Evolutionary conservation across 1,140 invertebrate species (phyloP).

Genomic region (Teleogryllus occipitalis): DNA sequence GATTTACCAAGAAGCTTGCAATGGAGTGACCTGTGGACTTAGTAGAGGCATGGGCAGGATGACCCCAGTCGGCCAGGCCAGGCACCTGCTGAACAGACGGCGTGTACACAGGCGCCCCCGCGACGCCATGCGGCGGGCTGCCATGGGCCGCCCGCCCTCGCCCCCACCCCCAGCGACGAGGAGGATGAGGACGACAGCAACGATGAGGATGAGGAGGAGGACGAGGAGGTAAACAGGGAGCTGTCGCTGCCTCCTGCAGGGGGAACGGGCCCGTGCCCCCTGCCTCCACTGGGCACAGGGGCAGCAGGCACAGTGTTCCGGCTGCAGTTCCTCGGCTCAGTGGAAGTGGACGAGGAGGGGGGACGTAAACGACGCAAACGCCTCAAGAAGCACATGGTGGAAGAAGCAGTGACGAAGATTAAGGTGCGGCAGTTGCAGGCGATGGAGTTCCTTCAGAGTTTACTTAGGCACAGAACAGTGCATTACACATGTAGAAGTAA

Average conservation of each 20-base stretch:
- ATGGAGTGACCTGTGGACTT: too few species aligned
- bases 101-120: slow-evolving; percentile 1
- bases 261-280: not conserved
- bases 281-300: slow-evolving; percentile 36
- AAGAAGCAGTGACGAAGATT: slow-evolving; percentile 93
- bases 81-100: not conserved
- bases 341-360: slow-evolving; percentile 73
- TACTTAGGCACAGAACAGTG: not conserved
- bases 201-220: slow-evolving; percentile 25
- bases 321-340: slow-evolving; percentile 71
- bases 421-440: slow-evolving; percentile 58
- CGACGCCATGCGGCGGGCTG: slow-evolving; percentile 12
- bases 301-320: slow-evolving; percentile 65
- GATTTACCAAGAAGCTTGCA: too few species aligned
- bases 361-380: slow-evolving; percentile 57
- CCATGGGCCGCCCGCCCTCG: slow-evolving; percentile 6
- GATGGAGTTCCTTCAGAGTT: not conserved
- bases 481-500: not conserved
- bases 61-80: not conserved
- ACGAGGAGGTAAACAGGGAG: slow-evolving; percentile 25
- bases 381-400: slow-evolving; percentile 85
- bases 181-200: slow-evolving; percentile 29
- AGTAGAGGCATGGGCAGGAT: not conserved
- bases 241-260: not conserved
- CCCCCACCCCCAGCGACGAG: slow-evolving; percentile 21